These are phyloP conservation scores for Coenobita brevimanus DNA, from an alignment of 1,140 invertebrate species.

Conservation along the genomic window DNA sequence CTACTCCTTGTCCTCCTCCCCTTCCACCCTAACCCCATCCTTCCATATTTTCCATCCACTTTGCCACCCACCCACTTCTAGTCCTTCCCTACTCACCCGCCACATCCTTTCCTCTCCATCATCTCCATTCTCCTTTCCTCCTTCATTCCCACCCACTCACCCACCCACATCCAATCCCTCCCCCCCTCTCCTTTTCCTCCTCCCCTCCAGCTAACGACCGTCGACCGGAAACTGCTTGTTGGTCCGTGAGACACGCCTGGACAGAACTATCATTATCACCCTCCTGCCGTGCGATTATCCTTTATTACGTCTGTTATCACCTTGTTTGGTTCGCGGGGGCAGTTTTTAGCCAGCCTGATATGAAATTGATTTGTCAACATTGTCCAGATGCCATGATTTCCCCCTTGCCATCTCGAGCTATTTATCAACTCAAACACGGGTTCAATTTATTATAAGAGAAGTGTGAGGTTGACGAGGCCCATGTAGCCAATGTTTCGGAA, in stretches of 20 bases:
- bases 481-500: no score
- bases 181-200: not conserved
- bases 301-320: slow-evolving; percentile 46
- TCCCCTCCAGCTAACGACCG: slow-evolving; percentile 29
- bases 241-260: slow-evolving; percentile 46
- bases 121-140: not conserved
- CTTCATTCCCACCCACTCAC: not conserved
- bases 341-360: slow-evolving; percentile 17
- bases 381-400: slow-evolving; percentile 38
- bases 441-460: no score
- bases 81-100: no score
- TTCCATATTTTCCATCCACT: not conserved
- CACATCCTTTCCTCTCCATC: no score
- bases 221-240: slow-evolving; percentile 50
- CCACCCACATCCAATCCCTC: slow-evolving; percentile 16
- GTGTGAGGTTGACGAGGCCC: no score
- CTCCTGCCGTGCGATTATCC: slow-evolving; percentile 31
- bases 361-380: slow-evolving; percentile 48
- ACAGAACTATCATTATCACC: slow-evolving; percentile 46
- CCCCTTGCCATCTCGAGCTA: no score
- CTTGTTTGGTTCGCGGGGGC: slow-evolving; percentile 24
- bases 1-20: no score
- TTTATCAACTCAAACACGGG: no score
- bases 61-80: not conserved
- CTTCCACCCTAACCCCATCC: no score